Evolutionary conservation across 2,888 invertebrate genomes (phyloP), one percentile per base, ranked within the genome.

Genomic region (Diarsia mendica): DNA sequence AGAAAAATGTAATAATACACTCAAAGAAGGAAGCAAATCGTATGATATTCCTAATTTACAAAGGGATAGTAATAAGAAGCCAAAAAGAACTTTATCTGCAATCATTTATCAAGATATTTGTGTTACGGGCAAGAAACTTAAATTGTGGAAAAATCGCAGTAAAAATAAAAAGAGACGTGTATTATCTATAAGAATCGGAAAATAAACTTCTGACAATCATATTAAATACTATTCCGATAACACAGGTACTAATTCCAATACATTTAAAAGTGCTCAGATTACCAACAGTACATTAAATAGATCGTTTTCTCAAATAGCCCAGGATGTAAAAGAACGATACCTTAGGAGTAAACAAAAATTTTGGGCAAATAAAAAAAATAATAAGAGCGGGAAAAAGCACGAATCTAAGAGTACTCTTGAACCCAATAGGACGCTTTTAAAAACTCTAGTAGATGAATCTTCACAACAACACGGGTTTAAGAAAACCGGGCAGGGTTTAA

Each of bases 81-180:
- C 39, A 8, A 66, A 71, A 46, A 74, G n/a, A n/a, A 67, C 64
- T 15, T 13, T 71, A 33, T 71, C 80, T 33, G 74, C 67, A 46
- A 58, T 70, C 15, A 53, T 79, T 67, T 80, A 79, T 64, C 67
- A 67, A 39, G 67, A 73, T 33, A 67, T 71, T 65, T 77, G 68
- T 69, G 60, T 72, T 20, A 72, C 78, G 2, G 69, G 72, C 0
- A 77, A 46, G 44, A 78, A 48, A 15, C 44, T 66, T 13, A 72
- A 68, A 9, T 49, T 72, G n/a, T 67, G 64, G 67, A 67, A 64
- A 71, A 71, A 49, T 15, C 60, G 65, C 2, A 48, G 28, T 44
- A 65, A 13, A 15, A 33, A 63, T 72, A 79, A 72, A 46, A 58
- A 55, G 13, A 58, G 71, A 33, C n/a, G 53, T 3, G 20, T 58